phyloP scores from a whole-genome alignment of 2,888 invertebrate genomes.

The Hemithea aestivaria region DNA sequence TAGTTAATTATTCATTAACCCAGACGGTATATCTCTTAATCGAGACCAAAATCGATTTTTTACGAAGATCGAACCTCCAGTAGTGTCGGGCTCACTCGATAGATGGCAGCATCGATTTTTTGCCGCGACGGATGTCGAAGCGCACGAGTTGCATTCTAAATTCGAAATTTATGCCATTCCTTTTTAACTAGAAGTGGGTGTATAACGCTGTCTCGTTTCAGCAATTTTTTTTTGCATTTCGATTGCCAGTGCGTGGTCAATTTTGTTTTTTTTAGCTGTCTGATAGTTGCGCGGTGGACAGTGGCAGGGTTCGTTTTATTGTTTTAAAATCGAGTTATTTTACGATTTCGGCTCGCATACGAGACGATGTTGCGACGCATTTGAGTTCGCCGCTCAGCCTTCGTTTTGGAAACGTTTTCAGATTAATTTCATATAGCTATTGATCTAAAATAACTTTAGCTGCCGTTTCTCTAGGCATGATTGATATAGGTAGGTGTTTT shows the following conservation, averaged over 20 bases:
- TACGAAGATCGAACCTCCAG: slow-evolving; percentile 25
- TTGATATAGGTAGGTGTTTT: no score
- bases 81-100: slow-evolving; percentile 55
- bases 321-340: slow-evolving; percentile 28
- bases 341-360: slow-evolving; percentile 25
- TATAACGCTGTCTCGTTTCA: slow-evolving; percentile 53
- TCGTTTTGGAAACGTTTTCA: slow-evolving; percentile 3
- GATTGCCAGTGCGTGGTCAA: slow-evolving; percentile 72
- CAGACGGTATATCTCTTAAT: slow-evolving; percentile 26
- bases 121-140: slow-evolving; percentile 71
- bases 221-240: slow-evolving; percentile 74
- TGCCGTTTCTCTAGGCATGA: no score
- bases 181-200: slow-evolving; percentile 44
- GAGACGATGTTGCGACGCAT: slow-evolving; percentile 16
- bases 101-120: slow-evolving; percentile 67
- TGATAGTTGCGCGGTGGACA: slow-evolving; percentile 54
- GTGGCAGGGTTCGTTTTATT: slow-evolving; percentile 52
- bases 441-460: no score
- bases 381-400: slow-evolving; percentile 14
- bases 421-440: no score
- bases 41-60: slow-evolving; percentile 23
- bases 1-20: slow-evolving; percentile 26
- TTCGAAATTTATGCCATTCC: slow-evolving; percentile 59
- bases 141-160: slow-evolving; percentile 78
- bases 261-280: slow-evolving; percentile 67